Evolutionary conservation across 2,113 vertebrate species (phyloP).

Genomic region (Pterophyllum scalare): DNA sequence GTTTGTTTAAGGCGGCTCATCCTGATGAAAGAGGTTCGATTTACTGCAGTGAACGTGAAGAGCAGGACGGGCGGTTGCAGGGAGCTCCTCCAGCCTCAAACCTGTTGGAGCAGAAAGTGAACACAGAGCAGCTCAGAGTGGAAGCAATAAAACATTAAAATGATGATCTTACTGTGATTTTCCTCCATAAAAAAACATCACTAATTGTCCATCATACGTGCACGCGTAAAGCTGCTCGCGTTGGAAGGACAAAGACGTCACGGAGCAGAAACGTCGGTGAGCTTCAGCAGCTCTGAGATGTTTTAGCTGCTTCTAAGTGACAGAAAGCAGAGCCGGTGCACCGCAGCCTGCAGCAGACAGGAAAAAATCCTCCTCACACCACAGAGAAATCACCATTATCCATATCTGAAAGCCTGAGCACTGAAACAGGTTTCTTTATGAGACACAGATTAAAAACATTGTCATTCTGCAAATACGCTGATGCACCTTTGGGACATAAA

Average conservation of each 20-base stretch:
- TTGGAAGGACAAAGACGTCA: background rate
- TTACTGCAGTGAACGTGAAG: background rate
- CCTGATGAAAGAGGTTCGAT: background rate
- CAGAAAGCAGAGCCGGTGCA: background rate
- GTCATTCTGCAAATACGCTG: background rate
- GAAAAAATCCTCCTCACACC: too few species aligned
- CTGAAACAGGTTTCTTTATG: background rate
- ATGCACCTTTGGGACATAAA: too few species aligned
- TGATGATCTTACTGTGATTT: background rate
- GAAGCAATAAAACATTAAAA: constrained; percentile 1
- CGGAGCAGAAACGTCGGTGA: background rate
- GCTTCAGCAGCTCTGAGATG: background rate
- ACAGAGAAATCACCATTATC: too few species aligned
- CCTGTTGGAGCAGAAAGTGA: too few species aligned
- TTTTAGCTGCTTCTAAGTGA: background rate
- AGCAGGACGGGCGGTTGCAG: background rate
- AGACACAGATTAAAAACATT: background rate
- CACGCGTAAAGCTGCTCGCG: background rate
- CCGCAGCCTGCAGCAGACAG: too few species aligned
- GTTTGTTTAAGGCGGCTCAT: background rate
- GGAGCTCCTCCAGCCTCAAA: background rate
- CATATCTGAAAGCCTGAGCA: background rate
- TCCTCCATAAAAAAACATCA: background rate
- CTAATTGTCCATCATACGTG: background rate
- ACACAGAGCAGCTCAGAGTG: background rate